Base-by-base conservation (phyloP, 2,797 vertebrate genomes). In the Platalea minor region DNA sequence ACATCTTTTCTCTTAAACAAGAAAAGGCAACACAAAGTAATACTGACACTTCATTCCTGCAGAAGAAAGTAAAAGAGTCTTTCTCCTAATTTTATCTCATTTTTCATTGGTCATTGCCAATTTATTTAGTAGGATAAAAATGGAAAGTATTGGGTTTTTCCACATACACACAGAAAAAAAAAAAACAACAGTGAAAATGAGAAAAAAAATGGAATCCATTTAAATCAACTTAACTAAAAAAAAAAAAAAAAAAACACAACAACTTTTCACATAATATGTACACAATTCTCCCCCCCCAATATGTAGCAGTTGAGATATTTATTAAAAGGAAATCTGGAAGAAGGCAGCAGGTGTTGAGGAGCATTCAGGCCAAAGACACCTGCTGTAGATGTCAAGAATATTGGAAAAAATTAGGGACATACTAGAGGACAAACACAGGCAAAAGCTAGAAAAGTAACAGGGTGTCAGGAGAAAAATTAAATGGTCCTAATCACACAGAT, bases 321-420 rank as follows among this genome's bases (percentile, higher is more conserved):
- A 85, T 69, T 78, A 61, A 85, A 72, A 70, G 26, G 16, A 25
- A 76, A 89, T 46, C 72, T n/a, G 17, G 29, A 85, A 78, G 73
- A 48, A 75, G 35, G 57, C 17, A 82, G 56, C 84, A 93, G 84
- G 35, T 96, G 79, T 76, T 82, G 56, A 77, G 76, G 43, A 91
- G 48, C 82, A 65, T 33, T 89, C 56, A 64, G 78, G 61, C 81
- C 78, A 93, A 72, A 93, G 85, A 69, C 91, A 90, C 41, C 73
- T 91, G 82, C 87, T 89, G 61, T 43, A 95, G 41, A 80, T 95
- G 94, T 85, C 89, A 95, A 85, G 69, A 86, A 75, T 89, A 91
- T 57, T n/a, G 37, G 88, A 93, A 92, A 69, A 95, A 94, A 92
- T 85, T 68, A 88, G 53, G 24, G 68, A 60, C 69, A 74, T 83